Base-by-base conservation (phyloP, 2,797 vertebrate species). In the Synanceia verrucosa region DNA sequence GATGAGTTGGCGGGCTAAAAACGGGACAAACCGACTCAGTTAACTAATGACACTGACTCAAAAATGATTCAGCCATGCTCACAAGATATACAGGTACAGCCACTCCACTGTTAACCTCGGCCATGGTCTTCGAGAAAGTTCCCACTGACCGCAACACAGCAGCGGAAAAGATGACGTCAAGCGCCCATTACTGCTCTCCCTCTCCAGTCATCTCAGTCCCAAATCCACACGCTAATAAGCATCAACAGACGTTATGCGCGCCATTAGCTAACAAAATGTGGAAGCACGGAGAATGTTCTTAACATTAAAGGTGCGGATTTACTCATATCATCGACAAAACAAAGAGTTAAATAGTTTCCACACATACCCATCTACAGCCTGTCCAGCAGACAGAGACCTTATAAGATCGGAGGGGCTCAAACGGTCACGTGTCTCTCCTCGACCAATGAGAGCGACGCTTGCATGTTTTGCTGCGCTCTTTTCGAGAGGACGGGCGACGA, bases 101-200 rank as follows among this genome's bases (percentile, higher is more conserved):
- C 50, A 65, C 61, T 65, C 51, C 34, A 4, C 9, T 19, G 21
- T 19, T 53, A 75, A 52, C 53, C 67, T 73, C 63, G 39, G 39
- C 71, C 81, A 59, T 75, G 81, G 79, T 82, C 65, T 94, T 94
- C 94, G 79, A 93, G 94, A 95, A 95, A 84, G 85, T 94, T 94
- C 92, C 86, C 72, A 84, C 81, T 71, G 85, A 91, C 92, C 87
- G 92, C 94, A 89, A 85, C 85, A 89, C 87, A 79, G 71, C 86
- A 83, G 86, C 91, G 92, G 93, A 94, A 93, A 93, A 87, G 91
- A 91, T 95, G 94, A 95, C 94, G 94, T 95, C 94, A 95, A 84
- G 89, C 37, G 82, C 64, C 85, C 78, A 80, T 88, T 85, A 74
- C 86, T 48, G 78, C 28, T 77, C 68, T 24, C 28, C 68, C 73